Evolutionary conservation across 2,113 vertebrate species (phyloP).

Genomic region (Cololabis saira): DNA sequence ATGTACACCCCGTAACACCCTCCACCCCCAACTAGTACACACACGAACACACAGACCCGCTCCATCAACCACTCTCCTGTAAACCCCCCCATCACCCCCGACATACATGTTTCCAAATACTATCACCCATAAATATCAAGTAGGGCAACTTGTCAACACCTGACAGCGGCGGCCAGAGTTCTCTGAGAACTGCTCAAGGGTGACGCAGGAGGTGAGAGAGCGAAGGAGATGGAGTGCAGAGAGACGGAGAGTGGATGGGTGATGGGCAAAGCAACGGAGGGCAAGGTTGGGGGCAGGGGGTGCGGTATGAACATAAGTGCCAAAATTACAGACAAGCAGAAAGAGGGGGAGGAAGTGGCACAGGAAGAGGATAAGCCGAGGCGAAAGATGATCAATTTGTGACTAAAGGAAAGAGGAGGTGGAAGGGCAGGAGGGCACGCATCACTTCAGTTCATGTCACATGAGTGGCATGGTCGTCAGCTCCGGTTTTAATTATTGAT

Average conservation of each 20-base stretch:
- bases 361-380: conserved; percentile 10
- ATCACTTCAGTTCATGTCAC: conserved; percentile 84
- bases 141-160: conserved; percentile 86
- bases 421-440: conserved; percentile 9
- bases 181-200: conserved; percentile 40
- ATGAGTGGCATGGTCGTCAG: conserved; percentile 82
- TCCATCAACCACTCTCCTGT: conserved; percentile 45
- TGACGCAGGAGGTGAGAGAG: conserved; percentile 34
- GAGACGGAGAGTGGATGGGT: conserved; percentile 27
- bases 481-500: conserved; percentile 92
- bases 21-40: conserved; percentile 60
- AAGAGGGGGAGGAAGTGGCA: conserved; percentile 12
- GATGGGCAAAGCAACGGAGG: conserved; percentile 17
- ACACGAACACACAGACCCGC: conserved; percentile 15
- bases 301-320: conserved; percentile 43
- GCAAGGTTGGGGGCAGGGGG: conserved; percentile 44
- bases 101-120: conserved; percentile 70
- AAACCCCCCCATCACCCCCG: conserved; percentile 1
- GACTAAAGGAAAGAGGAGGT: conserved; percentile 25
- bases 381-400: conserved; percentile 42
- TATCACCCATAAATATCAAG: conserved; percentile 92
- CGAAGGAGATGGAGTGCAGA: conserved; percentile 8
- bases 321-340: conserved; percentile 48
- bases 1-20: conserved; percentile 82
- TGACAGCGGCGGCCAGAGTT: conserved; percentile 82